Evolutionary conservation across 1,140 invertebrate genomes (phyloP), one percentile per base, ranked within the genome.

Genomic region (Cydia amplana): DNA sequence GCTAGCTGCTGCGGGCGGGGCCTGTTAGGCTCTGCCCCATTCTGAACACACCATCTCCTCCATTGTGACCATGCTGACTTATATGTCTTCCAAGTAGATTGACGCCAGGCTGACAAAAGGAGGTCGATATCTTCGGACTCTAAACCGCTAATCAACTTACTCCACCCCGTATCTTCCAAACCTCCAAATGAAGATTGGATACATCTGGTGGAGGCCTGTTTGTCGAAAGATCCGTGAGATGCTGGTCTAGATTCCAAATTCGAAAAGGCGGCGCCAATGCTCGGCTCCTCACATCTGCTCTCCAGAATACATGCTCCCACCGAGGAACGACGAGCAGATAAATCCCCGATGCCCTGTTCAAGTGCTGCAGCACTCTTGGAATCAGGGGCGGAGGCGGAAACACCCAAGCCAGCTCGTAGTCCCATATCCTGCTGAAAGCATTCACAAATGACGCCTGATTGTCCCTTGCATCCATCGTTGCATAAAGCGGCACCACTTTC

Each of bases 301-400:
- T 78, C 82, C 80, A 81, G 67, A 80, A 84, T 5, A 77, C 79
- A 36, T 80, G 79, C 32, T 80, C 72, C 83, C 82, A 86, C 14
- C 67, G n/a, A 16, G 83, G 82, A 5, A 74, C 81, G 36, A 84
- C 75, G 23, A 87, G 0, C 0, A 85, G 63, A 73, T 73, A 77
- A 28, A 16, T 43, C 1, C 79, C 82, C 36, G 36, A 23, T 55
- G 79, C 51, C 20, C 9, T 65, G 74, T 83, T 80, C 25, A 84
- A 77, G 40, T 84, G 83, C 1, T 64, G 65, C 14, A 83, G 74
- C 0, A 82, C 75, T 76, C 76, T 74, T 4, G 82, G 80, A 9
- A 85, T 81, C 14, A 85, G 63, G 25, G 74, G 78, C 36, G 82
- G 83, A 7, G 79, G 83, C 9, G 83, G 82, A 23, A 85, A 85